Base-by-base conservation (phyloP, 2,888 invertebrate species). In the Plutella xylostella region DNA sequence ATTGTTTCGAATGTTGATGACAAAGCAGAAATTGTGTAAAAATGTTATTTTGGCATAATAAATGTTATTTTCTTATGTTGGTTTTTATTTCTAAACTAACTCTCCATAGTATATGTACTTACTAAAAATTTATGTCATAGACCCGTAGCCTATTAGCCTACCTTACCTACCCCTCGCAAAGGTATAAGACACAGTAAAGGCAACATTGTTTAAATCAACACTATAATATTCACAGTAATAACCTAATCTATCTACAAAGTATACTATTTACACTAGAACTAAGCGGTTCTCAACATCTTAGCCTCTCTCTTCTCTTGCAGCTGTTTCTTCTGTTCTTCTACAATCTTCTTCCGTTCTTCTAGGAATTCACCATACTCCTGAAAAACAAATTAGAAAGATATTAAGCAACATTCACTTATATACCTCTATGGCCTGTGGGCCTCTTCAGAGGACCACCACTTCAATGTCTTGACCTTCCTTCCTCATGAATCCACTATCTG, bases 221-320 rank as follows among this genome's bases (percentile, higher is more conserved):
- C 17, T 34, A 15, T 34, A 34, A 17, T 28, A 28, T 34, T 17
- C 9, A 34, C 34, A 34, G 5, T 15, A 33, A 11, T 37, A 19
- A 17, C 7, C 19, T 34, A 34, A 34, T 25, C 14, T 34, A 30
- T 44, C 38, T 37, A 30, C 35, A 40, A 30, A 21, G 15, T 37
- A 11, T 22, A n/a, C 19, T 42, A 39, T 30, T 14, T 31, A 40
- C 21, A 25, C n/a, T 15, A n/a, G n/a, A 4, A 17, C 19, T 20
- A 75, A 9, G 82, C 90, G 47, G 93, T 93, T 75, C 97, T 87
- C 58, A 97, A 87, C 90, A 97, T 89, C 84, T 96, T 97, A 0
- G 96, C 92, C 80, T 96, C 94, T 67, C 91, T 90, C 65, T 90
- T 89, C 67, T 94, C 95, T 75, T 92, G 90, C 44, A 97, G 68